Evolutionary conservation across 2,888 invertebrate species (phyloP).

Genomic region (Papilio elwesi): DNA sequence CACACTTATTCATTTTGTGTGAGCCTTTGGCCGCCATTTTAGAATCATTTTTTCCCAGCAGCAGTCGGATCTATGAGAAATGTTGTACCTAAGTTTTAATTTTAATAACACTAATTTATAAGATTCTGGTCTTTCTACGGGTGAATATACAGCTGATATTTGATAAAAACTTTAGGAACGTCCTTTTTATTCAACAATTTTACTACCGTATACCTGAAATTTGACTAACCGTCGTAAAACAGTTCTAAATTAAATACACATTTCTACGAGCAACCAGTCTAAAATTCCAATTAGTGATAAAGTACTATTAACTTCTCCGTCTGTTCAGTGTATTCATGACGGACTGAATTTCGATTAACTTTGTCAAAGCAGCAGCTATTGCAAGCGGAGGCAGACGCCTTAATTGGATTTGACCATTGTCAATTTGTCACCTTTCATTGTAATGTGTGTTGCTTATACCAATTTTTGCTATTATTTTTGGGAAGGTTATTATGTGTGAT

Average conservation of each 20-base stretch:
- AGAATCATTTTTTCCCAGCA: no score
- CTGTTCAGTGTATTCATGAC: constrained; percentile 4
- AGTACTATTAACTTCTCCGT: constrained; percentile 17
- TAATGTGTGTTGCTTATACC: background rate
- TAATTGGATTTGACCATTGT: constrained; percentile 29
- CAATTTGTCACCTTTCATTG: constrained; percentile 11
- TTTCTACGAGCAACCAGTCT: constrained; percentile 9
- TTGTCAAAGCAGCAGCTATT: constrained; percentile 22
- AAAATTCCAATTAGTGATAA: constrained; percentile 21
- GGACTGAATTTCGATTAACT: constrained; percentile 24
- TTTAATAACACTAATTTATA: no score
- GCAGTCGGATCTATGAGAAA: no score
- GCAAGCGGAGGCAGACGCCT: constrained; percentile 12
- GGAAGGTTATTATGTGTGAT: no score
- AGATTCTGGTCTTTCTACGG: no score
- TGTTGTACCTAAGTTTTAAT: no score
- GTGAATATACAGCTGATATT: no score
- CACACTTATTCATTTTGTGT: no score
- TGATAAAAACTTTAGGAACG: background rate
- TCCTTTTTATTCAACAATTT: background rate
- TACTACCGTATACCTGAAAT: background rate
- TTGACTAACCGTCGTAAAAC: background rate
- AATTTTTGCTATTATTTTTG: background rate
- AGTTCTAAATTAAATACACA: background rate
- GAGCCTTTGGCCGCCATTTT: no score